A percentile compares a stretch with the other conserved stretches of the same genome.
phyloP scores from a whole-genome alignment of 2,888 invertebrate genomes.

The Rhaphigaster nebulosa region DNA sequence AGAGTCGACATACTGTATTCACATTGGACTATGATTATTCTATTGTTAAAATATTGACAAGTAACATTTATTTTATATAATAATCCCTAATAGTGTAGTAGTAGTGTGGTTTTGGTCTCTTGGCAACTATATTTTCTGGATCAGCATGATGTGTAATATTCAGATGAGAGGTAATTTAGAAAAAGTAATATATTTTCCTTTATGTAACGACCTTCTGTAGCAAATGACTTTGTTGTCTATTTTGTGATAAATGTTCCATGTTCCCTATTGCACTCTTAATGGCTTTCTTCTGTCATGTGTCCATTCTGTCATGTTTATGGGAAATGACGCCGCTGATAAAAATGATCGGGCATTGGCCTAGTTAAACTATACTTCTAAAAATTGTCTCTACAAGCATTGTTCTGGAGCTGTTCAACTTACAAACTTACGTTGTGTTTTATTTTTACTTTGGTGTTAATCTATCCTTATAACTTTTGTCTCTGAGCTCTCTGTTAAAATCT shows the following conservation, averaged over 20 bases:
- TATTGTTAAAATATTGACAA: too few relatives aligned
- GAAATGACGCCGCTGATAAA: neutral
- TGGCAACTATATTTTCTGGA: neutral
- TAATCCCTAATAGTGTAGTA: neutral
- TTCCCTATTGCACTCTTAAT: neutral
- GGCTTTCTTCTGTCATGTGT: slow-evolving; percentile 1
- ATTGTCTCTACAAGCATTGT: too few relatives aligned
- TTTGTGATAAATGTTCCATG: neutral
- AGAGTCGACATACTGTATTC: too few relatives aligned
- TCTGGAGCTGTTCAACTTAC: too few relatives aligned
- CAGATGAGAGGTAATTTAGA: neutral
- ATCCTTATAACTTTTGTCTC: too few relatives aligned
- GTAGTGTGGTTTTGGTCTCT: neutral
- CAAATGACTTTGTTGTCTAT: neutral
- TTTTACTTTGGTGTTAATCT: too few relatives aligned
- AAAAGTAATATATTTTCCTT: neutral
- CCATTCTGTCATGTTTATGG: too few relatives aligned
- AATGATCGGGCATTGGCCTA: neutral
- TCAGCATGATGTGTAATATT: neutral
- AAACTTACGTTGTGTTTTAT: too few relatives aligned
- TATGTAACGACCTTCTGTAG: neutral
- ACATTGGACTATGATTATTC: too few relatives aligned
- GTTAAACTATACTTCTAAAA: neutral
- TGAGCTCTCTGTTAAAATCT: too few relatives aligned
- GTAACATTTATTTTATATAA: too few relatives aligned